A percentile compares a stretch with the other conserved stretches of the same genome.
Evolutionary conservation across 2,888 invertebrate genomes (phyloP).

Genomic region (Melitaea athalia): DNA sequence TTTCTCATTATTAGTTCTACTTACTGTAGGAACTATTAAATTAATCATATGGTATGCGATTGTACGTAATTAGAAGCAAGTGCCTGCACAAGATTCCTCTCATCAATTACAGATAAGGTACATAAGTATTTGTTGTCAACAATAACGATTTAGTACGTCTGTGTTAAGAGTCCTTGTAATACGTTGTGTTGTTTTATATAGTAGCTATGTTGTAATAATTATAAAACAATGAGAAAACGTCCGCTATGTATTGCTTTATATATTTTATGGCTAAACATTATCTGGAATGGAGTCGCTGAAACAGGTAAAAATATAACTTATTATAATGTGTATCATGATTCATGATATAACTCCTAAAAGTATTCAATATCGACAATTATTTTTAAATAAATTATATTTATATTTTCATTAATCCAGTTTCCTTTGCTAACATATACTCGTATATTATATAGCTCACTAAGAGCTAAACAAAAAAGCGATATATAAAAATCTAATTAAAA

Average conservation of each 20-base stretch:
- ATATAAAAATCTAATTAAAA: too few relatives aligned
- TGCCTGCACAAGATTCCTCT: conserved; percentile 54
- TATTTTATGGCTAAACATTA: conserved; percentile 17
- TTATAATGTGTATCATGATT: background rate
- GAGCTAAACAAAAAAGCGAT: too few relatives aligned
- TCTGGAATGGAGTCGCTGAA: conserved; percentile 13
- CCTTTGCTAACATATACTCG: too few relatives aligned
- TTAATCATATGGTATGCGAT: conserved; percentile 20
- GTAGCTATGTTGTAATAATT: conserved; percentile 19
- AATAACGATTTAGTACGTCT: conserved; percentile 32
- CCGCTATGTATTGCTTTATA: background rate
- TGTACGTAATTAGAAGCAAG: conserved; percentile 56
- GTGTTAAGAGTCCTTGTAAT: conserved; percentile 23
- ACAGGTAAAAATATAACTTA: conserved; percentile 16
- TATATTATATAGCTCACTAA: too few relatives aligned
- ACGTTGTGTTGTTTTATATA: conserved; percentile 25
- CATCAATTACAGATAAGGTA: conserved; percentile 52
- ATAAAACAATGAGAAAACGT: conserved; percentile 6
- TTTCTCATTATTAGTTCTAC: conserved; percentile 13
- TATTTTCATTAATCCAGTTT: too few relatives aligned
- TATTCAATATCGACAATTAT: too few relatives aligned
- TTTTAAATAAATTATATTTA: too few relatives aligned
- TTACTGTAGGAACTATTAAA: conserved; percentile 24
- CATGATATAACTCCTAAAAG: background rate
- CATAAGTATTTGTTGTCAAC: conserved; percentile 49